These are phyloP conservation scores for Grantiella picta DNA, from an alignment of 2,113 vertebrate species.

Conservation along the genomic window DNA sequence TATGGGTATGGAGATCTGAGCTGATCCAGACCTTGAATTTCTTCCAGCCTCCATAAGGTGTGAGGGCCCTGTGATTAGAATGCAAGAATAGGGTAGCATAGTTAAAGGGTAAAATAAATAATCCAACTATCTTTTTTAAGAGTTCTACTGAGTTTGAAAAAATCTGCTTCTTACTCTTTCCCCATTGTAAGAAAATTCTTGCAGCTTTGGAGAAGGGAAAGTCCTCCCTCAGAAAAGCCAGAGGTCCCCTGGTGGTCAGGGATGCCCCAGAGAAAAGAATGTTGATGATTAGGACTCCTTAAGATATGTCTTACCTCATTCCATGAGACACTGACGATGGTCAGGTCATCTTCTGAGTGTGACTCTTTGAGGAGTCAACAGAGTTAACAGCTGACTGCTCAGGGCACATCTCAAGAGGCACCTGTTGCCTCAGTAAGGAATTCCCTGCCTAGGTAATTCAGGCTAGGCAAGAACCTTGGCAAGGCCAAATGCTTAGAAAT, in stretches of 20 bases:
- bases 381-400: neutral
- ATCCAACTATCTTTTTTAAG: neutral
- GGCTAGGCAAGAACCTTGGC: neutral
- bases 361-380: neutral
- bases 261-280: neutral
- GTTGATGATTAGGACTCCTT: neutral
- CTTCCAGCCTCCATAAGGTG: neutral
- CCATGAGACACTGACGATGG: neutral
- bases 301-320: neutral
- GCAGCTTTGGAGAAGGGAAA: neutral
- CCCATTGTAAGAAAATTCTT: neutral
- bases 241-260: neutral
- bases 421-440: neutral
- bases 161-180: neutral
- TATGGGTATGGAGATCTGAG: neutral
- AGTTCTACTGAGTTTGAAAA: neutral
- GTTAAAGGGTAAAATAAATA: neutral
- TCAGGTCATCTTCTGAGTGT: neutral
- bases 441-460: neutral
- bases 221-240: neutral
- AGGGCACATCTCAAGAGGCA: neutral
- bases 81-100: neutral
- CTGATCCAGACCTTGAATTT: neutral
- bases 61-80: neutral
- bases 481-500: neutral